Evolutionary conservation across 1,140 invertebrate genomes (phyloP).

Genomic region (Hesperophylax magnus): DNA sequence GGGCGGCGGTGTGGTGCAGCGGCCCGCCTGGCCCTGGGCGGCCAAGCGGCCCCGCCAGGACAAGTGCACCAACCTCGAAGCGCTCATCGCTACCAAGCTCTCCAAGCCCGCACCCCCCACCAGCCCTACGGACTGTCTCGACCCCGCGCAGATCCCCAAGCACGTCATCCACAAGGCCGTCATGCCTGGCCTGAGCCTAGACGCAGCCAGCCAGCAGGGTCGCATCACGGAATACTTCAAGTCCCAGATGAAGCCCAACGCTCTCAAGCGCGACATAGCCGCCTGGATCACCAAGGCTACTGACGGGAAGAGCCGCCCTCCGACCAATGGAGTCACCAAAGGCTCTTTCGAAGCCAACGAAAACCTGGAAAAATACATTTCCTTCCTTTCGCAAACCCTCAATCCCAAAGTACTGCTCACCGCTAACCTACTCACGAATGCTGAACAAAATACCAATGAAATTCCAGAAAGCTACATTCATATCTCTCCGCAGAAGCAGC

Average conservation of each 20-base stretch:
- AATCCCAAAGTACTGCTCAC: slow-evolving; percentile 67
- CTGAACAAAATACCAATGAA: not conserved
- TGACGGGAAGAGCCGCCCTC: slow-evolving; percentile 61
- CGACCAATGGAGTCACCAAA: not conserved
- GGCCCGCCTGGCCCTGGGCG: slow-evolving; percentile 56
- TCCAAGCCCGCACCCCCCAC: slow-evolving; percentile 38
- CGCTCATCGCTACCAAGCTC: slow-evolving; percentile 29
- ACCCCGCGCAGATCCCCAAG: slow-evolving; percentile 56
- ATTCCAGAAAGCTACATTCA: not conserved
- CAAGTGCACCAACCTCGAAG: slow-evolving; percentile 45
- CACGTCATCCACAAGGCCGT: slow-evolving; percentile 47
- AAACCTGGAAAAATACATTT: slow-evolving; percentile 68
- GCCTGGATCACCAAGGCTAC: slow-evolving; percentile 58
- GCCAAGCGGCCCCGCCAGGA: slow-evolving; percentile 30
- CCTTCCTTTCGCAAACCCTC: slow-evolving; percentile 68
- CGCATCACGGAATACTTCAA: slow-evolving; percentile 89
- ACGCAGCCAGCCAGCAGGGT: slow-evolving; percentile 66
- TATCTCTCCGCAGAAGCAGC: slow-evolving; percentile 1
- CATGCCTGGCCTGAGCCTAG: slow-evolving; percentile 19
- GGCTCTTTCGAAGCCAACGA: slow-evolving; percentile 61
- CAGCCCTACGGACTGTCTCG: slow-evolving; percentile 60
- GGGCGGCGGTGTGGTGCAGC: slow-evolving; percentile 61
- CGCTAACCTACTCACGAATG: not conserved
- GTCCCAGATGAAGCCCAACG: slow-evolving; percentile 80
- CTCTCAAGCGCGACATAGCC: slow-evolving; percentile 65